Evolutionary conservation across 2,888 invertebrate genomes (phyloP).

Genomic region (Eupithecia tripunctaria): DNA sequence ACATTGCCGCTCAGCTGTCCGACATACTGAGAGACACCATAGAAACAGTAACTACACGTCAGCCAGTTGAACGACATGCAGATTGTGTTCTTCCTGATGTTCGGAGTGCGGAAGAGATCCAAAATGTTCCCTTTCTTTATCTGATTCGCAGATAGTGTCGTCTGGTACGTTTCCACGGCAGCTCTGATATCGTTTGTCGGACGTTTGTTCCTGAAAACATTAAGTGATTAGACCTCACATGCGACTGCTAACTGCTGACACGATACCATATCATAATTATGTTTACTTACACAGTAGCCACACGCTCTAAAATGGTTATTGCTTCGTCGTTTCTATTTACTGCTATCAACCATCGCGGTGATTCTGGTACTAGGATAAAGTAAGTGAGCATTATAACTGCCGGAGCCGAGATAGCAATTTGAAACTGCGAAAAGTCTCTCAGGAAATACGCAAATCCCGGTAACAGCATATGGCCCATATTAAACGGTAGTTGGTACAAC

Average conservation of each 20-base stretch:
- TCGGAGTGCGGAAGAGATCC: slow-evolving; percentile 89
- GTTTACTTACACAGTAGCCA: slow-evolving; percentile 80
- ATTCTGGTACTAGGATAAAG: slow-evolving; percentile 89
- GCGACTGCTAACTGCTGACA: neutral
- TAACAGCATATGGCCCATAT: slow-evolving; percentile 87
- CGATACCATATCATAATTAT: neutral
- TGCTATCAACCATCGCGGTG: slow-evolving; percentile 91
- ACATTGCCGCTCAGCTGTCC: slow-evolving; percentile 91
- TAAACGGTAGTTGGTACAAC: slow-evolving; percentile 88
- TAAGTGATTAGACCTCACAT: slow-evolving; percentile 10
- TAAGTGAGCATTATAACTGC: slow-evolving; percentile 85
- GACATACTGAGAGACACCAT: slow-evolving; percentile 93
- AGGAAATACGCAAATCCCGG: slow-evolving; percentile 86
- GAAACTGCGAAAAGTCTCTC: slow-evolving; percentile 86
- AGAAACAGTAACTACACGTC: slow-evolving; percentile 90
- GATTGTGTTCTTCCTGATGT: slow-evolving; percentile 88
- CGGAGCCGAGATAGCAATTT: slow-evolving; percentile 87
- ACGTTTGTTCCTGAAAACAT: slow-evolving; percentile 74
- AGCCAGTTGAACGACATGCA: slow-evolving; percentile 91
- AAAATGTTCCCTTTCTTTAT: slow-evolving; percentile 82
- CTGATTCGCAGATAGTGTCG: slow-evolving; percentile 60
- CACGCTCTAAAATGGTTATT: slow-evolving; percentile 85
- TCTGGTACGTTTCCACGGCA: slow-evolving; percentile 69
- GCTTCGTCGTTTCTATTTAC: slow-evolving; percentile 88
- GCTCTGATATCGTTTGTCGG: slow-evolving; percentile 75